A percentile compares a stretch with the other conserved stretches of the same genome.
phyloP scores from a whole-genome alignment of 2,113 vertebrate species.

The Diphyllodes magnificus region DNA sequence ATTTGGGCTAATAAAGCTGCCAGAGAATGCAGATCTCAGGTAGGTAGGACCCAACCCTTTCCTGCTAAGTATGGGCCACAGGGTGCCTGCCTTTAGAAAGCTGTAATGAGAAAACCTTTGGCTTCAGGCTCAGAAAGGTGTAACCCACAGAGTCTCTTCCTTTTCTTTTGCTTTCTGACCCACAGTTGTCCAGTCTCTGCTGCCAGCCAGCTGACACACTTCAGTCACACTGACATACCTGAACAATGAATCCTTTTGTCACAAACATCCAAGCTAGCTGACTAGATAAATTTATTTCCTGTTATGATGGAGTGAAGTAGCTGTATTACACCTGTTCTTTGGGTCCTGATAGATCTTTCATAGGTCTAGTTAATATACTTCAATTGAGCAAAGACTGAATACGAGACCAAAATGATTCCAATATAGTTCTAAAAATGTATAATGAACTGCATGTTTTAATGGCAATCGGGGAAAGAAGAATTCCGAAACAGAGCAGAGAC shows the following conservation, averaged over 20 bases:
- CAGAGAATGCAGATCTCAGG: neutral
- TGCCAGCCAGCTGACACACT: neutral
- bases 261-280: too few species aligned
- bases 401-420: neutral
- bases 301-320: accelerated
- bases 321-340: neutral
- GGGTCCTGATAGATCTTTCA: neutral
- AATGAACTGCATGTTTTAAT: neutral
- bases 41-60: neutral
- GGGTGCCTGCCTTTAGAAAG: neutral
- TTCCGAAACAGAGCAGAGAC: neutral
- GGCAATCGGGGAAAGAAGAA: neutral
- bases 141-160: neutral
- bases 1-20: neutral
- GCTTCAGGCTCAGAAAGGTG: neutral
- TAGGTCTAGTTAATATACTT: neutral
- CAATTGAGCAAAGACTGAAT: neutral
- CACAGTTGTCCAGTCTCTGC: neutral
- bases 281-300: neutral
- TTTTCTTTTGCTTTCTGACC: too few species aligned
- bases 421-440: neutral
- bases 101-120: accelerated
- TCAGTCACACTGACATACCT: neutral
- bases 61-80: accelerated
- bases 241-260: neutral